Evolutionary conservation across 2,113 vertebrate genomes (phyloP).

Genomic region (Boleophthalmus pectinirostris): DNA sequence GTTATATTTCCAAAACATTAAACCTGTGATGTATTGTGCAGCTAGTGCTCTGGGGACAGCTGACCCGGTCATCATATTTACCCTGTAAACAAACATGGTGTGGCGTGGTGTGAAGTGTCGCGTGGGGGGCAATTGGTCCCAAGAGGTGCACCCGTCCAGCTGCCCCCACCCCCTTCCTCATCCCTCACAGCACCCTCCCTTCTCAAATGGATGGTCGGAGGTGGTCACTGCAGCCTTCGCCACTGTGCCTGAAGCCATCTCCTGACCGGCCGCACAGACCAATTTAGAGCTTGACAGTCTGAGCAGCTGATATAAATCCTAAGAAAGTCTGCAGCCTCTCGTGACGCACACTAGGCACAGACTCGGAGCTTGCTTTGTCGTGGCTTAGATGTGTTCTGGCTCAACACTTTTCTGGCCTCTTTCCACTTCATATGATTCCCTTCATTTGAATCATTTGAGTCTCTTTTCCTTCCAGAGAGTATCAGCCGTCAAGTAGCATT

Average conservation of each 20-base stretch:
- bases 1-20: not conserved
- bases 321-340: slow-evolving; percentile 29
- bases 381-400: slow-evolving; percentile 26
- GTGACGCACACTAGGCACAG: slow-evolving; percentile 14
- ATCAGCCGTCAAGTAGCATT: slow-evolving; percentile 59
- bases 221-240: slow-evolving; percentile 19
- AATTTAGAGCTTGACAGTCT: slow-evolving; percentile 60
- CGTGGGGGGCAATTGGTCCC: slow-evolving; percentile 36
- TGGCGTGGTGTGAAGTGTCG: slow-evolving; percentile 63
- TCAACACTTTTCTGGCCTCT: slow-evolving; percentile 30
- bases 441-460: slow-evolving; percentile 38
- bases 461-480: slow-evolving; percentile 29
- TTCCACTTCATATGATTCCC: slow-evolving; percentile 42
- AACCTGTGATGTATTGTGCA: not conserved
- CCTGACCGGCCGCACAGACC: slow-evolving; percentile 17
- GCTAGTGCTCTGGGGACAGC: slow-evolving; percentile 30
- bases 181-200: not conserved
- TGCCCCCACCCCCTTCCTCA: slow-evolving; percentile 10
- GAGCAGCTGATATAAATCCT: slow-evolving; percentile 46
- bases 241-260: slow-evolving; percentile 17
- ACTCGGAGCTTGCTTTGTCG: slow-evolving; percentile 39
- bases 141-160: slow-evolving; percentile 30
- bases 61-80: slow-evolving; percentile 64
- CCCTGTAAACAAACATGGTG: slow-evolving; percentile 62
- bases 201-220: slow-evolving; percentile 5